Evolutionary conservation across 2,797 vertebrate species (phyloP).

Genomic region (Miichthys miiuy): DNA sequence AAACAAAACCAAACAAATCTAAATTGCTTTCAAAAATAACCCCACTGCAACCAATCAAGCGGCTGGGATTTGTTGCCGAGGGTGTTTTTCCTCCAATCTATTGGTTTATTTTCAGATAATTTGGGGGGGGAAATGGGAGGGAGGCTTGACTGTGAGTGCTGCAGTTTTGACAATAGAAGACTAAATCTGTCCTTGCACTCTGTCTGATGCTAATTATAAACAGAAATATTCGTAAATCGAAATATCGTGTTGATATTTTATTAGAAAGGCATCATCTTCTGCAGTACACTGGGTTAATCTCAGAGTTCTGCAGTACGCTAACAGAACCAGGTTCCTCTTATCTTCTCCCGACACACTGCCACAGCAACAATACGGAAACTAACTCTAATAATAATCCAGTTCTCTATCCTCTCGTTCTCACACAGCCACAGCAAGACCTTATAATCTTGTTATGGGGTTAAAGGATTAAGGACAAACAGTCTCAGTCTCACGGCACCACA

Average conservation of each 20-base stretch:
- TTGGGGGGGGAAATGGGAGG: neutral
- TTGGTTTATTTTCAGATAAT: slow-evolving; percentile 58
- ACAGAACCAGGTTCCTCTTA: slow-evolving; percentile 45
- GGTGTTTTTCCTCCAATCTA: slow-evolving; percentile 37
- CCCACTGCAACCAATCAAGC: slow-evolving; percentile 48
- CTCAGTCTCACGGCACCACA: slow-evolving; percentile 35
- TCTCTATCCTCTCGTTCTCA: slow-evolving; percentile 25
- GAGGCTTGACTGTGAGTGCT: slow-evolving; percentile 8
- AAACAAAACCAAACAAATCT: slow-evolving; percentile 35
- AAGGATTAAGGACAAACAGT: slow-evolving; percentile 60
- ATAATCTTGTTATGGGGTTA: slow-evolving; percentile 64
- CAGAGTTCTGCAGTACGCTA: slow-evolving; percentile 11
- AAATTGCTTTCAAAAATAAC: slow-evolving; percentile 50
- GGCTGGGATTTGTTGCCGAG: slow-evolving; percentile 48
- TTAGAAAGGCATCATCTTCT: neutral
- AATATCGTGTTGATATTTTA: neutral
- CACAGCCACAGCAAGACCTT: slow-evolving; percentile 38
- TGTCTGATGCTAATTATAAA: neutral
- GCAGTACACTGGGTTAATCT: slow-evolving; percentile 26
- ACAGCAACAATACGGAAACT: slow-evolving; percentile 38
- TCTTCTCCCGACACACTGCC: slow-evolving; percentile 56
- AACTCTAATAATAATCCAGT: slow-evolving; percentile 57
- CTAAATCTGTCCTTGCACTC: neutral
- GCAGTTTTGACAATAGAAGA: slow-evolving; percentile 1
- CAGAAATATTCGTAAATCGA: neutral